Base-by-base conservation (phyloP, 2,888 invertebrate species). In the Trachelus troglodyta region DNA sequence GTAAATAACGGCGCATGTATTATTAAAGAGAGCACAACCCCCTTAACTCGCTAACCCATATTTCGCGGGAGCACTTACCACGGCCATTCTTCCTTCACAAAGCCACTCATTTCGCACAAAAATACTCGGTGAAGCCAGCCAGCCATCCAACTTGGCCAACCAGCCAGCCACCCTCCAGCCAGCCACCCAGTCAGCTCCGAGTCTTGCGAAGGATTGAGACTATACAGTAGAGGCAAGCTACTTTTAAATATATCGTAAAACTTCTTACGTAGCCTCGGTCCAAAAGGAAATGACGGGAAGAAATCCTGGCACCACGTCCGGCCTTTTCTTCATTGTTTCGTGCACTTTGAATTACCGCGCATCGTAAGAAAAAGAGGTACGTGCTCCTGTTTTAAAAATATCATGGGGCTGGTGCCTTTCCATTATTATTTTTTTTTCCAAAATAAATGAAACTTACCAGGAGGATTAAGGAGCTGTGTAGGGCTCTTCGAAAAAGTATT, bases 1-100 rank as follows among this genome's bases (percentile, higher is more conserved):
- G 76, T n/a, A 69, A 79, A 74, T 75, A 34, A 37, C 37, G 35
- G n/a, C 68, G 85, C 83, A 87, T 87, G 88, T 88, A 90, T 90
- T 88, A 88, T 90, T 90, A 88, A 88, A 88, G 83, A 86, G 83
- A 82, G 76, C 34, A 77, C 82, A 82, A 84, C 82, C 83, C 85
- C 87, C 88, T 90, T 88, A 89, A 89, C 89, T 90, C 80, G 87
- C 86, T 90, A 90, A 90, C 90, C 90, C 89, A 90, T 90, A 90
- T 90, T 90, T 90, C 90, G 89, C 86, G 82, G 87, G 87, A 87
- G 86, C 89, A 89, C 88, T 88, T 89, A 89, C 85, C 85, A 79
- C 84, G 84, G 83, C 89, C 85, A 89, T 90, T 90, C 90, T 90
- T 89, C 85, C 83, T 83, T 87, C 85, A 89, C 89, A 90, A 90